Percentiles rank a stretch among this genome's conserved stretches.
Conservation (phyloP, 2,797 vertebrate genomes). For the Halcyon chelicuti region DNA sequence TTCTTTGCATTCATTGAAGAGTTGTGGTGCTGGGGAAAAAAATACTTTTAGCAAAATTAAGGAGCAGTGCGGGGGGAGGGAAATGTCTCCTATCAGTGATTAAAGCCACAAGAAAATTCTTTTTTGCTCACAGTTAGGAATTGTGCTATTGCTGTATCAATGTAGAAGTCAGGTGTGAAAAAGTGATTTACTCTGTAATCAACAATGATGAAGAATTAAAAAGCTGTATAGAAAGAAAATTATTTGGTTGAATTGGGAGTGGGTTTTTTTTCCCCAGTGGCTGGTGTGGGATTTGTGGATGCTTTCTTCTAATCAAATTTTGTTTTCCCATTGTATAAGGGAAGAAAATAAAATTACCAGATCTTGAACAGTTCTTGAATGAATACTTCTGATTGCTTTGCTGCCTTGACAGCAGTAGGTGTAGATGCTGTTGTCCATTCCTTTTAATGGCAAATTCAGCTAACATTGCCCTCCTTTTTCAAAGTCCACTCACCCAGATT, state of each 20-base stretch:
- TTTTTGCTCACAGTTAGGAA: neutral
- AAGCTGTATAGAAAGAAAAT: neutral
- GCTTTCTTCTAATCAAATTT: neutral
- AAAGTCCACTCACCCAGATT: neutral
- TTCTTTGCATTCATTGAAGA: neutral
- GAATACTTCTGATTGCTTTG: neutral
- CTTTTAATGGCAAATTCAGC: neutral
- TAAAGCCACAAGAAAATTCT: neutral
- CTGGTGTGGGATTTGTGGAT: neutral
- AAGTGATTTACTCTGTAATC: neutral
- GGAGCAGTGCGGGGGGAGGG: neutral
- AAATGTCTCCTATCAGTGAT: constrained; percentile 7
- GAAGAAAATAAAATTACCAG: neutral
- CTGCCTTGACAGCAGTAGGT: neutral
- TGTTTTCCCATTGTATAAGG: neutral
- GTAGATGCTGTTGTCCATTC: neutral
- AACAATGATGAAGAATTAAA: neutral
- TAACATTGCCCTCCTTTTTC: neutral
- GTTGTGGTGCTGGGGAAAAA: neutral
- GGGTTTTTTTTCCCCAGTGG: rapidly evolving
- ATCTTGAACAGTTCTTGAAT: neutral
- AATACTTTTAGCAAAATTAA: constrained; percentile 9
- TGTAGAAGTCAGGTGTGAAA: neutral
- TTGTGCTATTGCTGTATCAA: neutral
- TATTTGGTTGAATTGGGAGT: neutral